Evolutionary conservation across 1,140 invertebrate genomes (phyloP).

Genomic region (Drosophila triauraria): DNA sequence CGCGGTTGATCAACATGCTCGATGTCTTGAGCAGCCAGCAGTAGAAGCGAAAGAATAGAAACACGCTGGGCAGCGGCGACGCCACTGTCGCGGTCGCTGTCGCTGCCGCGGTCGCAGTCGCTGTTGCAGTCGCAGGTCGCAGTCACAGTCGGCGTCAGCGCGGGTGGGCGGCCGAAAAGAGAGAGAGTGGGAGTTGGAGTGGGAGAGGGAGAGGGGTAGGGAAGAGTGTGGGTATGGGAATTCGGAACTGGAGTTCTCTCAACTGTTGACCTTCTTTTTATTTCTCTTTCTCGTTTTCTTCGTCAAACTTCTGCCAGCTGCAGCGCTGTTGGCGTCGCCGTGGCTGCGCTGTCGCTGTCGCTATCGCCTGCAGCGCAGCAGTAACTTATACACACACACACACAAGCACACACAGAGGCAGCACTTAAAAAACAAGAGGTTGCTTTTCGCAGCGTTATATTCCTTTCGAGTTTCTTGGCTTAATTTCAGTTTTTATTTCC

Average conservation of each 20-base stretch:
- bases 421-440: conserved; percentile 29
- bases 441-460: conserved; percentile 9
- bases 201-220: neutral
- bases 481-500: conserved; percentile 16
- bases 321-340: conserved; percentile 34
- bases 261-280: conserved; percentile 67
- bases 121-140: neutral
- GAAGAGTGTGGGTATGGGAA: neutral
- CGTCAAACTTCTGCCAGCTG: conserved; percentile 36
- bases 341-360: conserved; percentile 36
- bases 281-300: conserved; percentile 25
- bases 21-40: conserved; percentile 63
- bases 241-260: conserved; percentile 18
- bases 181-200: neutral
- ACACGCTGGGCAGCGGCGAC: conserved; percentile 67
- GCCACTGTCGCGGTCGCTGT: conserved; percentile 14
- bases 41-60: conserved; percentile 69
- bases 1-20: conserved; percentile 77
- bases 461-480: conserved; percentile 17
- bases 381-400: conserved; percentile 20
- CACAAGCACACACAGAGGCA: conserved; percentile 5
- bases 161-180: conserved; percentile 11
- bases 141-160: conserved; percentile 14
- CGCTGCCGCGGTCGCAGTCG: conserved; percentile 10
- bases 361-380: conserved; percentile 40